Percentiles rank a stretch among this genome's conserved stretches.
Conservation (phyloP, 2,113 vertebrate species). For the Falcunculus frontatus region DNA sequence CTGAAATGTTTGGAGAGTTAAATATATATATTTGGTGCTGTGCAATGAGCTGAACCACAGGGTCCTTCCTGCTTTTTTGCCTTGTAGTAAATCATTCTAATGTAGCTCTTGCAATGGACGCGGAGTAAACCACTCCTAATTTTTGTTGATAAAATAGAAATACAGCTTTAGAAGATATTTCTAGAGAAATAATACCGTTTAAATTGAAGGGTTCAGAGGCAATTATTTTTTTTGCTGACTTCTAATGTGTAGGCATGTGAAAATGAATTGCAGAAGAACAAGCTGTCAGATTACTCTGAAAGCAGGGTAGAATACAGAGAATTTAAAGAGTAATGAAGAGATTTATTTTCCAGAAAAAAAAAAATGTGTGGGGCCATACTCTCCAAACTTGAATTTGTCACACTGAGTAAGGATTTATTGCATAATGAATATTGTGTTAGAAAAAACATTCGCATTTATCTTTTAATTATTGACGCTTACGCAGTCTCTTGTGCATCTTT, state of each 20-base stretch:
- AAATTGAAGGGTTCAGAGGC: not conserved
- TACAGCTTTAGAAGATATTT: not conserved
- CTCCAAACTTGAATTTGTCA: not conserved
- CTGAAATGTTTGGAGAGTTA: not conserved
- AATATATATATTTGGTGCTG: not conserved
- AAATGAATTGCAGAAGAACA: not conserved
- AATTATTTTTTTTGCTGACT: not conserved
- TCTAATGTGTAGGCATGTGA: not conserved
- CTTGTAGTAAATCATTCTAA: not conserved
- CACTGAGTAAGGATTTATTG: not conserved
- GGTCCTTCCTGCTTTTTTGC: not conserved
- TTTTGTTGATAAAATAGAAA: not conserved
- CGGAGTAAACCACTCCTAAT: not conserved
- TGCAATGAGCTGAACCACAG: not conserved
- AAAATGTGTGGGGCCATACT: not conserved
- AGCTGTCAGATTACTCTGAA: not conserved
- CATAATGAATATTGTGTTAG: not conserved
- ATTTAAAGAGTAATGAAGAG: not conserved
- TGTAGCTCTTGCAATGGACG: not conserved
- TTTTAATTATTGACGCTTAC: not conserved
- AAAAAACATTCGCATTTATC: not conserved
- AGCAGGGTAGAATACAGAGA: not conserved
- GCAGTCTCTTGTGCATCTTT: not conserved
- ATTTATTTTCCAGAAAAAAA: not conserved
- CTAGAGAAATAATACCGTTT: not conserved